phyloP scores from a whole-genome alignment of 1,140 invertebrate genomes.

The Delia radicum region DNA sequence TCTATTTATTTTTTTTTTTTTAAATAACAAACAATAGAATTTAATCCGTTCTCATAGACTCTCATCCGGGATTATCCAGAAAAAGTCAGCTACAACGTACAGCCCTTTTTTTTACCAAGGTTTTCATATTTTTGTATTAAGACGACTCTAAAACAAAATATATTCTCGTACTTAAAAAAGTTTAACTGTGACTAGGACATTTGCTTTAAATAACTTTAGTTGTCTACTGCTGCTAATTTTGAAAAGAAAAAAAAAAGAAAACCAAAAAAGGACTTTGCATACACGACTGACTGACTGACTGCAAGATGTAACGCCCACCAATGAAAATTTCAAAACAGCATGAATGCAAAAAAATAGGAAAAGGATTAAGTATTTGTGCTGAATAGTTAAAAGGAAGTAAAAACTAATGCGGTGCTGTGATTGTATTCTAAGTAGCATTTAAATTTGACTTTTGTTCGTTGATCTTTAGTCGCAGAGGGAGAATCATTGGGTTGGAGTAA shows the following conservation, averaged over 20 bases:
- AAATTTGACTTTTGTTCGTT: conserved; percentile 6
- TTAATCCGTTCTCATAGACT: conserved; percentile 4
- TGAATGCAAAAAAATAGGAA: conserved; percentile 33
- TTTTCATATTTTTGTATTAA: neutral
- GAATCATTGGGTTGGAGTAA: neutral
- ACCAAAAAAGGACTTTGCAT: conserved; percentile 31
- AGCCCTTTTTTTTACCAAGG: conserved; percentile 18
- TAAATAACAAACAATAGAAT: conserved; percentile 2
- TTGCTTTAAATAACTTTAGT: no score
- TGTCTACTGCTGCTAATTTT: conserved; percentile 55
- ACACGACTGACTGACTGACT: conserved; percentile 28
- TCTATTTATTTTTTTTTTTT: neutral
- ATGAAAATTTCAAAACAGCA: conserved; percentile 9
- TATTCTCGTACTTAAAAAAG: neutral
- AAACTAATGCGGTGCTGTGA: neutral
- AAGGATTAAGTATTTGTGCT: conserved; percentile 25
- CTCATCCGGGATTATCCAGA: conserved; percentile 40
- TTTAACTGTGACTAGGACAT: neutral
- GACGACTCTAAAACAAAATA: neutral
- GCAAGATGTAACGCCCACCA: conserved; percentile 37
- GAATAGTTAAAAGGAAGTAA: neutral
- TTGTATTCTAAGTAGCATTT: conserved; percentile 1
- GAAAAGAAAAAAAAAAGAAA: conserved; percentile 34
- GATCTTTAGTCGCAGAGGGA: neutral
- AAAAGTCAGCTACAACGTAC: conserved; percentile 41